Evolutionary conservation across 2,113 vertebrate species (phyloP).

Genomic region (Phylloscopus trochiloides): DNA sequence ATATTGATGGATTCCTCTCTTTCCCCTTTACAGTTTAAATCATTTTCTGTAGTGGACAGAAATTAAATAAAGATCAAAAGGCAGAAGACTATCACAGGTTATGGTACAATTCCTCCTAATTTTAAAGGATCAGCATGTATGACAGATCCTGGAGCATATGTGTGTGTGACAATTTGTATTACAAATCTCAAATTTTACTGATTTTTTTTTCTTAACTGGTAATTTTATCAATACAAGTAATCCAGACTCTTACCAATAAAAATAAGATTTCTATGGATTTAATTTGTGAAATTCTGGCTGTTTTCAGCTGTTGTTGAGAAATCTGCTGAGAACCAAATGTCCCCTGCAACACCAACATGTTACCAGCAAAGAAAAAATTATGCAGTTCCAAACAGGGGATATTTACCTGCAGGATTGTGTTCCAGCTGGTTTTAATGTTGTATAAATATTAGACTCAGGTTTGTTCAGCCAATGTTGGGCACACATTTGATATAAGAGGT

Average conservation of each 20-base stretch:
- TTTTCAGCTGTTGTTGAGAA: neutral
- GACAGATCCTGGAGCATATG: neutral
- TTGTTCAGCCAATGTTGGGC: neutral
- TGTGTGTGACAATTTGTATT: neutral
- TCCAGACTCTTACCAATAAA: neutral
- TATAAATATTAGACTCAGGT: neutral
- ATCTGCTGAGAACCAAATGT: neutral
- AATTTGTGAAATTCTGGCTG: neutral
- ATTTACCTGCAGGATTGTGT: neutral
- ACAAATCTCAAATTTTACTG: neutral
- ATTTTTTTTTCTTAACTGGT: neutral
- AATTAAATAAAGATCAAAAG: neutral
- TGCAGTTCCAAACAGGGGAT: neutral
- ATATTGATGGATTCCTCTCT: conserved; percentile 4
- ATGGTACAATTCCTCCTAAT: neutral
- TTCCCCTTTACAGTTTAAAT: neutral
- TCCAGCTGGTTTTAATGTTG: neutral
- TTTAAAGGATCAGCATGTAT: neutral
- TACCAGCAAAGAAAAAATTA: neutral
- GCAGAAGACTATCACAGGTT: neutral
- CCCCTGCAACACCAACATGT: neutral
- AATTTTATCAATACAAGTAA: neutral
- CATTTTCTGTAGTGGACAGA: neutral
- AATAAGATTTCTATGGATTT: neutral
- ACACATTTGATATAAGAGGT: neutral